Conservation (phyloP, 1,140 invertebrate species). For the Nasonia longicornis region DNA sequence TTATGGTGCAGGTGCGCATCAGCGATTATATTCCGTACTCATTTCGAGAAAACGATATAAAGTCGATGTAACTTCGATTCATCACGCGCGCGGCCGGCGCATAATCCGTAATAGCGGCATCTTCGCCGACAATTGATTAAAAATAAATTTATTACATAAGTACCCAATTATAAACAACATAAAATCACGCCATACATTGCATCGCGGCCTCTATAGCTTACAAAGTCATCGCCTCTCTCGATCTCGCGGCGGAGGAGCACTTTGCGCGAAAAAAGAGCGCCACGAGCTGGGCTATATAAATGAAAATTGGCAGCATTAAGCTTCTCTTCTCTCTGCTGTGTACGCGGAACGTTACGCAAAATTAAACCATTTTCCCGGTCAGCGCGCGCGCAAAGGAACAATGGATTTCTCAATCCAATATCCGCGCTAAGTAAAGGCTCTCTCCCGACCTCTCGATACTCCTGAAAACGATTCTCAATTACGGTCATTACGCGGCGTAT, state of each 20-base stretch:
- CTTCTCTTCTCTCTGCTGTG: background rate
- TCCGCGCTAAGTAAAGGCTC: conserved; percentile 34
- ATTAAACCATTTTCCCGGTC: conserved; percentile 45
- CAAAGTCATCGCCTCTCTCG: background rate
- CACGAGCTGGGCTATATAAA: background rate
- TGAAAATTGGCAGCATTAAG: conserved; percentile 43
- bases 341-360: conserved; percentile 40
- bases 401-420: conserved; percentile 50
- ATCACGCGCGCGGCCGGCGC: background rate
- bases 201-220: background rate
- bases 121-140: conserved; percentile 20
- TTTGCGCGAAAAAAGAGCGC: conserved; percentile 45
- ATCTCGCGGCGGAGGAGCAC: background rate
- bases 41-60: background rate
- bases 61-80: background rate
- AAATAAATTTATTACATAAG: conserved; percentile 25
- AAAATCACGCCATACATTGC: background rate
- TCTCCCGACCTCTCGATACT: conserved; percentile 47
- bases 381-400: conserved; percentile 13
- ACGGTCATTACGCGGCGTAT: conserved; percentile 57
- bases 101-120: background rate
- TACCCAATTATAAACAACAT: conserved; percentile 22
- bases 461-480: conserved; percentile 50
- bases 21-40: background rate
- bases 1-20: background rate